Conservation (phyloP, 2,797 vertebrate genomes). For the Dromococcyx pavoninus region DNA sequence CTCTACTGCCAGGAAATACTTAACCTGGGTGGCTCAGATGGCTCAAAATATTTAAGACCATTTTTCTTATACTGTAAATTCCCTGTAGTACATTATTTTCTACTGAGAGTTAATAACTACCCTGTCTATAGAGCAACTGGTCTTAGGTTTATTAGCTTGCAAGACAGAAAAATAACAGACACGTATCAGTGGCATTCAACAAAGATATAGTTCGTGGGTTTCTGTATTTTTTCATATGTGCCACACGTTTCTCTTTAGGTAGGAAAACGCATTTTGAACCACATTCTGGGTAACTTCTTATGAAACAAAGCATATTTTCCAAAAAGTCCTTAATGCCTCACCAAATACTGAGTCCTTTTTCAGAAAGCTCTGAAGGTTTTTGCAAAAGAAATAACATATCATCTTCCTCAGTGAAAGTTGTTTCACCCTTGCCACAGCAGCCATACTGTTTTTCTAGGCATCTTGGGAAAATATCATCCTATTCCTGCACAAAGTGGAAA, state of each 20-base stretch:
- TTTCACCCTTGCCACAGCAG: not conserved
- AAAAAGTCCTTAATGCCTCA: slow-evolving; percentile 30
- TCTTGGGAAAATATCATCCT: not conserved
- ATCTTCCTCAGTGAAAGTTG: not conserved
- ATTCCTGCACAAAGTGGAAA: not conserved
- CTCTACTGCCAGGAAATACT: slow-evolving; percentile 62
- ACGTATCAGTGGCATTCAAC: slow-evolving; percentile 62
- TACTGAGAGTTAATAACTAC: slow-evolving; percentile 44
- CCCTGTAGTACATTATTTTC: slow-evolving; percentile 64
- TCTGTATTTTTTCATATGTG: slow-evolving; percentile 50
- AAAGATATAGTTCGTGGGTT: slow-evolving; percentile 66
- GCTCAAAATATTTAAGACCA: slow-evolving; percentile 56
- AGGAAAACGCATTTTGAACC: slow-evolving; percentile 48
- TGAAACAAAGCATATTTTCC: slow-evolving; percentile 23
- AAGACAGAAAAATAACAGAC: slow-evolving; percentile 68
- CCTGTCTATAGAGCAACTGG: slow-evolving; percentile 62
- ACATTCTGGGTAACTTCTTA: slow-evolving; percentile 37
- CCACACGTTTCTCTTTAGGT: slow-evolving; percentile 37
- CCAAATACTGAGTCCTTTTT: slow-evolving; percentile 24
- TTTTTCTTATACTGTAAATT: slow-evolving; percentile 52
- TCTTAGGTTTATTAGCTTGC: slow-evolving; percentile 67
- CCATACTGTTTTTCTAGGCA: not conserved
- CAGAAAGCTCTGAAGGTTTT: not conserved
- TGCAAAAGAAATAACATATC: not conserved
- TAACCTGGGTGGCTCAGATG: slow-evolving; percentile 60